Conservation (phyloP, 2,797 vertebrate genomes). For the Apodemus agrarius region DNA sequence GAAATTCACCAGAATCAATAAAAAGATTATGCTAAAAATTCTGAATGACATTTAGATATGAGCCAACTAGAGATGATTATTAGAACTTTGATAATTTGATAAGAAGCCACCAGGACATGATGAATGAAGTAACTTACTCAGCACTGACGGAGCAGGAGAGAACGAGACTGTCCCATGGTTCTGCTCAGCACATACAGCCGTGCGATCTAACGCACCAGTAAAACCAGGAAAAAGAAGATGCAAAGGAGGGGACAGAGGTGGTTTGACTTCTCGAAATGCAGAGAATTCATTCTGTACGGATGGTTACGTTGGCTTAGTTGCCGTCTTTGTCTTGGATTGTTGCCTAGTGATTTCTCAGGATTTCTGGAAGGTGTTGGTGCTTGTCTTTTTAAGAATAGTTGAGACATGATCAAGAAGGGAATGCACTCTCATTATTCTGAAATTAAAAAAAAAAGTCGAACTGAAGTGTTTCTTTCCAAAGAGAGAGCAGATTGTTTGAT, state of each 20-base stretch:
- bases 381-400: slow-evolving; percentile 64
- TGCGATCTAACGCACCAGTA: not conserved
- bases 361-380: slow-evolving; percentile 49
- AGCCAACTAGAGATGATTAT: not conserved
- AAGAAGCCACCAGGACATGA: not conserved
- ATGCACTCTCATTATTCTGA: not conserved
- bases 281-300: not conserved
- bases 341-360: slow-evolving; percentile 29
- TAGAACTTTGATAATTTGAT: not conserved
- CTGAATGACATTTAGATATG: not conserved
- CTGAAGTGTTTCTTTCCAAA: not conserved
- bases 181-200: not conserved
- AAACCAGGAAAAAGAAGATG: not conserved
- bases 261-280: slow-evolving; percentile 19
- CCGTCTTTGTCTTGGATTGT: not conserved
- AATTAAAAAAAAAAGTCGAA: slow-evolving; percentile 1
- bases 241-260: not conserved
- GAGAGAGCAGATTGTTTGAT: slow-evolving; percentile 34
- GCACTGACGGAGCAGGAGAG: not conserved
- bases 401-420: slow-evolving; percentile 59
- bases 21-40: not conserved
- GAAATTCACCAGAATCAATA: not conserved
- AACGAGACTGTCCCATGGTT: not conserved
- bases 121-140: slow-evolving; percentile 14
- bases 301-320: not conserved